Conservation (phyloP, 2,797 vertebrate species). For the Propithecus deckenii region DNA sequence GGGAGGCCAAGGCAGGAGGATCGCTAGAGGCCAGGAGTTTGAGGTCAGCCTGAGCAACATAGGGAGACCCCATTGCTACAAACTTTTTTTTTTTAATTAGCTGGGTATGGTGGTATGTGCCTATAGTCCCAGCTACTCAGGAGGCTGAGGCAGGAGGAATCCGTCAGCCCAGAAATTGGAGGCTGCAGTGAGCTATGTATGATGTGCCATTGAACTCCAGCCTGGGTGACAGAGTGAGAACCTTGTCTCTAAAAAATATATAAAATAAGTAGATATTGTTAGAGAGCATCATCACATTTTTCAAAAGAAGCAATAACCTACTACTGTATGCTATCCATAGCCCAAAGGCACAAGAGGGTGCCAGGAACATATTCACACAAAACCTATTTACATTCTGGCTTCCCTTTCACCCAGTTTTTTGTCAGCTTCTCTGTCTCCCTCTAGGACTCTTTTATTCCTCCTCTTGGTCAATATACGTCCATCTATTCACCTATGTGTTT, state of each 20-base stretch:
- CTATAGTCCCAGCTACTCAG: neutral
- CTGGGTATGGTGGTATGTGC: neutral
- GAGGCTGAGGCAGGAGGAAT: neutral
- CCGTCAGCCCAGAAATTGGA: neutral
- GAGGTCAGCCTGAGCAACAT: neutral
- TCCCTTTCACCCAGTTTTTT: neutral
- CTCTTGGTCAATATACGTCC: neutral
- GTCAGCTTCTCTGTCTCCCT: neutral
- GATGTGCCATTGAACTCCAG: neutral
- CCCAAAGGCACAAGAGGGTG: neutral
- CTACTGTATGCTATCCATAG: neutral
- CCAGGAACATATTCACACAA: neutral
- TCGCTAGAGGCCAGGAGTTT: neutral
- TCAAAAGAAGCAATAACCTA: slow-evolving; percentile 6
- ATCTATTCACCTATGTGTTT: neutral
- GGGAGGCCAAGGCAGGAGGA: neutral
- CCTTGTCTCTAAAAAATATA: neutral
- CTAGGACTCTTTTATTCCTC: neutral
- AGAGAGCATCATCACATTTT: neutral
- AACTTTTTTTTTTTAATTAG: neutral
- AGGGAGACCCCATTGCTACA: neutral
- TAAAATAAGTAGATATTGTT: neutral
- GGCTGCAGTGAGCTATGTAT: neutral
- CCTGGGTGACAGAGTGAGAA: neutral
- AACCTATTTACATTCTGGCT: slow-evolving; percentile 6